A percentile compares a stretch with the other conserved stretches of the same genome.
Evolutionary conservation across 1,140 invertebrate genomes (phyloP).

Genomic region (Neotoxoptera formosana): DNA sequence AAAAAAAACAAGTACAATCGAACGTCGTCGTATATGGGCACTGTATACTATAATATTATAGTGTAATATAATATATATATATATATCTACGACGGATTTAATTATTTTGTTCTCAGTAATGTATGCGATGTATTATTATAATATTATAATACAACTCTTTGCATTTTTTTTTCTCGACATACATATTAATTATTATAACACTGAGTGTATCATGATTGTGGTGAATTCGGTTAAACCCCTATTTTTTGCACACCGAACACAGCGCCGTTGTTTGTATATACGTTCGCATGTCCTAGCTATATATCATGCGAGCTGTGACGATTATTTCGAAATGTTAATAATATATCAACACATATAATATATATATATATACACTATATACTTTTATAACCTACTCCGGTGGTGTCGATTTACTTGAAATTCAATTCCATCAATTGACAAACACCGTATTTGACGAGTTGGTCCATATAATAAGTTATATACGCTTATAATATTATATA

Average conservation of each 20-base stretch:
- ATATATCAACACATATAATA: too few species aligned
- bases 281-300: background rate
- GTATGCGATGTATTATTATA: background rate
- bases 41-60: background rate
- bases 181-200: background rate
- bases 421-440: background rate
- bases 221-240: background rate
- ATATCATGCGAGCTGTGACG: background rate
- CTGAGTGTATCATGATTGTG: background rate
- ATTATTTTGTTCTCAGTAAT: background rate
- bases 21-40: background rate
- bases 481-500: too few species aligned
- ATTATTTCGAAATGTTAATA: background rate
- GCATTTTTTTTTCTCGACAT: background rate
- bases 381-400: background rate
- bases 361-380: background rate
- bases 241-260: background rate
- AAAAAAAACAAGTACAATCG: background rate
- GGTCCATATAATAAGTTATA: background rate
- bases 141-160: background rate
- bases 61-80: background rate
- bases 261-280: background rate
- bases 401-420: conserved; percentile 22
- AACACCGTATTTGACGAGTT: background rate
- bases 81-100: background rate